A percentile compares a stretch with the other conserved stretches of the same genome.
Evolutionary conservation across 2,797 vertebrate species (phyloP).

Genomic region (Eupleurogrammus muticus): DNA sequence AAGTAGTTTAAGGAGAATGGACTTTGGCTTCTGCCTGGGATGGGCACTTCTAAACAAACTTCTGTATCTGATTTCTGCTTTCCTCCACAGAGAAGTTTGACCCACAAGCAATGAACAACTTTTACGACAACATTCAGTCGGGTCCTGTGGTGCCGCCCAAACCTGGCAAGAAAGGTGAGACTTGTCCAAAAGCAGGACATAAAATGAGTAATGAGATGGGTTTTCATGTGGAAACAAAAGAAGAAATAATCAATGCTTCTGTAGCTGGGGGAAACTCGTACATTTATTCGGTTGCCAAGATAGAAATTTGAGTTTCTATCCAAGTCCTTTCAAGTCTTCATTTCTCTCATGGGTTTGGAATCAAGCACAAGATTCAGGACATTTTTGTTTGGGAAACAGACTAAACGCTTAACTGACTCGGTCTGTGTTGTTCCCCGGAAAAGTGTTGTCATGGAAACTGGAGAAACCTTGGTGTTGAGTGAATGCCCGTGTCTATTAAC

Average conservation of each 20-base stretch:
- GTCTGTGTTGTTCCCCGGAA: constrained; percentile 21
- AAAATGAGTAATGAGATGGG: background rate
- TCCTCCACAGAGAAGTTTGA: constrained; percentile 93
- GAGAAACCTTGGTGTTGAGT: constrained; percentile 19
- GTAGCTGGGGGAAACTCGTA: background rate
- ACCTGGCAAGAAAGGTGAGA: constrained; percentile 91
- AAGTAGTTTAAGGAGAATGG: background rate
- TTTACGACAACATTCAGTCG: constrained; percentile 96
- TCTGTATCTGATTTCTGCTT: constrained; percentile 53
- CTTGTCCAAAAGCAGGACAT: background rate
- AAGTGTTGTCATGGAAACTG: constrained; percentile 46
- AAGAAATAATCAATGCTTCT: background rate
- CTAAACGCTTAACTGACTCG: constrained; percentile 17
- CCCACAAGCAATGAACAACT: constrained; percentile 94
- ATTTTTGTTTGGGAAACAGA: constrained; percentile 25
- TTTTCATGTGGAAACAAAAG: background rate
- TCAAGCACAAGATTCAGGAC: constrained; percentile 11
- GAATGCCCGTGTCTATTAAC: constrained; percentile 17
- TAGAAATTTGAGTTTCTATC: background rate
- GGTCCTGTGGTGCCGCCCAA: constrained; percentile 95
- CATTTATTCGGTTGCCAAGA: background rate
- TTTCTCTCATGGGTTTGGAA: constrained; percentile 10
- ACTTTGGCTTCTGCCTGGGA: constrained; percentile 9
- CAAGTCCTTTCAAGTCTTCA: background rate
- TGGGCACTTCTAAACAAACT: constrained; percentile 20